Evolutionary conservation across 2,888 invertebrate species (phyloP), one percentile per base, ranked within the genome.

Genomic region (Lathronympha strigana): DNA sequence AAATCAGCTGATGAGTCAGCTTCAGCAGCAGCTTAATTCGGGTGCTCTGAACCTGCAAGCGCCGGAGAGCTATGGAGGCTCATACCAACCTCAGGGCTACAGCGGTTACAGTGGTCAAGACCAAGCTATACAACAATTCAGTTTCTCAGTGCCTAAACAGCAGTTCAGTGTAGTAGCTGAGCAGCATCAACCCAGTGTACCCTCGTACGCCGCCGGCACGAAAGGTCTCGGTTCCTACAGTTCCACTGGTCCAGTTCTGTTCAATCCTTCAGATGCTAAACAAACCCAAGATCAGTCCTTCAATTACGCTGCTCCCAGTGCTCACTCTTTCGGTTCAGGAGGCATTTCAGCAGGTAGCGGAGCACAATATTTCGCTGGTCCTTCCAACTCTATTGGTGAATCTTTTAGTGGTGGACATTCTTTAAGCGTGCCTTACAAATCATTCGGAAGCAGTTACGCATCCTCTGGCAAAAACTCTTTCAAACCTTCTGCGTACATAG

Each of bases 401-500:
- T 66, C 67, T 31, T 51, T 64, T 21, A 50, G 62, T 38, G 58
- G 53, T 38, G 84, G 84, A 47, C 17, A 64, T 3, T 45, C 64
- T 36, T 19, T 45, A 19, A 53, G 28, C 50, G 83, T 83, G 43
- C 75, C 80, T 67, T 80, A 84, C 66, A 90, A 88, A 63, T 70
- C 76, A 38, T 74, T 83, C 57, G 76, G 81, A 25, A 77, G 77
- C 21, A 74, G 77, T 38, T 88, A 87, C 63, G 74, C 78, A 61
- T 73, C 79, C 15, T 83, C 86, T 9, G 79, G 86, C 25, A 90
- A 89, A 75, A 71, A 78, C 47, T 79, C 88, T 23, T 92, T 92
- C 67, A 92, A 92, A 66, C 92, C 92, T 45, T 92, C 92, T 11
- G 83, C 88, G 53, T 92, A 81, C 74, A 73, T 92, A 69, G 92